These are phyloP conservation scores for Abramis brama DNA, from an alignment of 2,113 vertebrate species.

Conservation along the genomic window DNA sequence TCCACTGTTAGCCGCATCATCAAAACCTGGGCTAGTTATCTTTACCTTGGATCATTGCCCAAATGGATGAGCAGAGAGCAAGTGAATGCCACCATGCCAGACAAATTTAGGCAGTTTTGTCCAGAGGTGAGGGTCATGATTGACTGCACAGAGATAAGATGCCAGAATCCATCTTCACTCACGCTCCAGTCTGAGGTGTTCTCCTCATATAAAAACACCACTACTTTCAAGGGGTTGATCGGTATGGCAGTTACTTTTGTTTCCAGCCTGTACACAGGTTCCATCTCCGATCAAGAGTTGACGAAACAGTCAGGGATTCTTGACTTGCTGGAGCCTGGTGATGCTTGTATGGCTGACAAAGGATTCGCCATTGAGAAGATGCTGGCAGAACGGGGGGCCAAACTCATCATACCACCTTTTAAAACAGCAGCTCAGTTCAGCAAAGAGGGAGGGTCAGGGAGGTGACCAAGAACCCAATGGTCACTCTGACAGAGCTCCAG, in stretches of 20 bases:
- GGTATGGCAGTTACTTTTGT: background rate
- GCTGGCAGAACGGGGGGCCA: background rate
- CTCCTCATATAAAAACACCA: no score
- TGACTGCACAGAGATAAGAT: no score
- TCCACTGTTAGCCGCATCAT: background rate
- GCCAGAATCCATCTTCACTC: background rate
- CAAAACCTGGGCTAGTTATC: background rate
- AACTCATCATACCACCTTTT: background rate
- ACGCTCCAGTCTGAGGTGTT: background rate
- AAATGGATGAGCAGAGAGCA: background rate
- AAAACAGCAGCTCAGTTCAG: background rate
- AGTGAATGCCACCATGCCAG: background rate
- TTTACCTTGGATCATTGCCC: conserved; percentile 4
- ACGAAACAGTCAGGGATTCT: background rate
- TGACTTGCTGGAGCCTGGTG: background rate
- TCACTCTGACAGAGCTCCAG: no score
- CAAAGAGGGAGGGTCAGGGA: background rate
- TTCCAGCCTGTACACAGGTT: conserved; percentile 22
- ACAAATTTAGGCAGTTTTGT: no score
- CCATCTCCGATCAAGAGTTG: conserved; percentile 1
- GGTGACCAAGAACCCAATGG: no score
- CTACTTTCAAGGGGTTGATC: background rate
- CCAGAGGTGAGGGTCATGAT: no score
- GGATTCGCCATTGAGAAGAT: conserved; percentile 16
- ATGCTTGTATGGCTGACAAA: conserved; percentile 34